Base-by-base conservation (phyloP, 2,113 vertebrate genomes). In the Suricata suricatta region DNA sequence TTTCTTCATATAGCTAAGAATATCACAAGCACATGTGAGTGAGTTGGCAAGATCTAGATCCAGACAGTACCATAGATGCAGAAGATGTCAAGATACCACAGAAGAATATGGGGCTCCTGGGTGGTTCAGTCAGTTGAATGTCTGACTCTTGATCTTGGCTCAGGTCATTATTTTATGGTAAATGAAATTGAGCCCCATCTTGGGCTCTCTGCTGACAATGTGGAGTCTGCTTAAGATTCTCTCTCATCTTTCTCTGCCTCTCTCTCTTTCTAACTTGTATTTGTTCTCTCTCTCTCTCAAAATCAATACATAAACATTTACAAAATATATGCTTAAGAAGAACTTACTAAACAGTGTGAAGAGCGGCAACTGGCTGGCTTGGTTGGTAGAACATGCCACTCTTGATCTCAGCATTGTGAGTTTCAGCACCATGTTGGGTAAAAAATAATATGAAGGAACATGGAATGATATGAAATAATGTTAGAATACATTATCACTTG, bases 391-490 rank as follows among this genome's bases (percentile, higher is more conserved):
- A 41, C 38, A 44, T 44, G 72, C 17, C 19, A 76, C 13, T 29
- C 38, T 76, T 44, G 38, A 69, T 76, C 72, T 44, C 7, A 8
- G 72, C 25, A 25, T 76, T 76, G 72, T 76, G 25, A 41, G 72
- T 76, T 44, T 1, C 1, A 76, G 72, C 13, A 6, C 38, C 72
- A 44, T 10, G 19, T 35, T 35, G n/a, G n/a, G n/a, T 71, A 17
- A 29, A 5, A 27, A 44, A 44, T 38, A 76, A 44, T 44, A 76
- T 76, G 38, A 76, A 76, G 41, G 72, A 89, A 47, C 98, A 15
- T 98, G 98, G 98, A 90, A 92, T 33, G 52, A 98, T 12, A 88
- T 98, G 64, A 84, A 98, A 97, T 47, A 98, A 98, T 76, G 1
- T 93, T 98, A 98, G 44, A 97, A 1, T 25, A 92, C 95, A 31